Percentiles rank a stretch among this genome's conserved stretches.
These are phyloP conservation scores for Drosophila insularis DNA, from an alignment of 1,140 invertebrate genomes.

Conservation along the genomic window DNA sequence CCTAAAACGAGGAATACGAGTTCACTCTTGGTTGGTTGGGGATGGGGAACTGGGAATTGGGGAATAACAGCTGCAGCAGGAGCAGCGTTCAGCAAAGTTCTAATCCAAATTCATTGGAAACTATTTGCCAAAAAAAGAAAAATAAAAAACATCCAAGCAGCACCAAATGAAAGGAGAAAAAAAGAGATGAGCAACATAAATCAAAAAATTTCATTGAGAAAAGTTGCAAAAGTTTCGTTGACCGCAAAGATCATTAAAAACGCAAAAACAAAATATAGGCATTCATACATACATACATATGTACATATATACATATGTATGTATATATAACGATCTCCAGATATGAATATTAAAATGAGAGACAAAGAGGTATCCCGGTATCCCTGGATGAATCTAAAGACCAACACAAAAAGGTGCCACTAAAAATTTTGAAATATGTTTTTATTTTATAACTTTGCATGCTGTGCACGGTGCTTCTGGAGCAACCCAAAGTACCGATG, in stretches of 20 bases:
- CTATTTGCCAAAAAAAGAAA: constrained; percentile 68
- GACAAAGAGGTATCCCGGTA: constrained; percentile 28
- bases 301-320: too few relatives aligned
- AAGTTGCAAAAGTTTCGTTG: constrained; percentile 61
- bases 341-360: constrained; percentile 58
- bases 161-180: constrained; percentile 15
- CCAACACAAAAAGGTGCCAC: constrained; percentile 67
- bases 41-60: too few relatives aligned
- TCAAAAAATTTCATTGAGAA: constrained; percentile 81
- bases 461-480: constrained; percentile 78
- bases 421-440: constrained; percentile 82
- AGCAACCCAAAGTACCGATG: constrained; percentile 63
- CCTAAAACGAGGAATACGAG: constrained; percentile 20
- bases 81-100: constrained; percentile 26
- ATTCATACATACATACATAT: background rate
- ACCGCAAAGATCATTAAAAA: constrained; percentile 60
- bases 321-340: constrained; percentile 21
- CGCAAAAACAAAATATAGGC: constrained; percentile 25
- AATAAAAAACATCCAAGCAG: constrained; percentile 17
- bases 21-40: background rate
- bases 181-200: constrained; percentile 66
- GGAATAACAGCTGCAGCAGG: constrained; percentile 41
- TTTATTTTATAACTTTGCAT: constrained; percentile 80
- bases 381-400: constrained; percentile 9
- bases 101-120: constrained; percentile 81